Base-by-base conservation (phyloP, 2,888 invertebrate species). In the Chalcis sispes region DNA sequence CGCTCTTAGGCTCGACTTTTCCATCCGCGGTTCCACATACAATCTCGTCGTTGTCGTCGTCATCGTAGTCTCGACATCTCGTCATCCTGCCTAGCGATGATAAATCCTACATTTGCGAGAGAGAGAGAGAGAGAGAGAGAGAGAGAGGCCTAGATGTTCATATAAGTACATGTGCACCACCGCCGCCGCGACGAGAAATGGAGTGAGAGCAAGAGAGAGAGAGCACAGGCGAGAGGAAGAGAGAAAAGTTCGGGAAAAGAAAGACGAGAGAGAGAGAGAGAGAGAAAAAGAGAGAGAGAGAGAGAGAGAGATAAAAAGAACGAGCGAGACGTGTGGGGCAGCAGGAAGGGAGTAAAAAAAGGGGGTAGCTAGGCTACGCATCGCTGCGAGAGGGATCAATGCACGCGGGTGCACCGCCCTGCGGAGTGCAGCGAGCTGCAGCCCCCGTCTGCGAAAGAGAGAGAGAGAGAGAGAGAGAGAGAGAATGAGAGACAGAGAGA, bases 381-480 rank as follows among this genome's bases (percentile, higher is more conserved):
- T 81, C 82, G 79, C 76, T 61, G 78, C 75, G 59, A 64, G 81
- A 81, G 85, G 86, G 87, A 88, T 87, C 88, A 85, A 88, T 87
- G 88, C 84, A 84, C 84, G 83, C 85, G 86, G 83, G 88, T 88
- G 87, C 88, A 88, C 85, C 86, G 87, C 86, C 87, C 86, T 86
- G 82, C 84, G 83, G 85, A 86, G 86, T 86, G 84, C 77, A 75
- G 76, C n/a, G 65, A 69, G 77, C 77, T 62, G 72, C 66, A 25
- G 23, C 46, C 42, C 32, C 54, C 58, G 15, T 1, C 50, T 46
- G 15, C 66, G 15, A n/a, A n/a, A n/a, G n/a, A n/a, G n/a, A n/a
- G n/a, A n/a, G n/a, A n/a, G n/a, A n/a, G n/a, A n/a, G n/a, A n/a
- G n/a, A n/a, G n/a, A n/a, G n/a, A n/a, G n/a, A n/a, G n/a, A n/a